Conservation (phyloP, 2,797 vertebrate genomes). For the Brachyrhaphis roseni region DNA sequence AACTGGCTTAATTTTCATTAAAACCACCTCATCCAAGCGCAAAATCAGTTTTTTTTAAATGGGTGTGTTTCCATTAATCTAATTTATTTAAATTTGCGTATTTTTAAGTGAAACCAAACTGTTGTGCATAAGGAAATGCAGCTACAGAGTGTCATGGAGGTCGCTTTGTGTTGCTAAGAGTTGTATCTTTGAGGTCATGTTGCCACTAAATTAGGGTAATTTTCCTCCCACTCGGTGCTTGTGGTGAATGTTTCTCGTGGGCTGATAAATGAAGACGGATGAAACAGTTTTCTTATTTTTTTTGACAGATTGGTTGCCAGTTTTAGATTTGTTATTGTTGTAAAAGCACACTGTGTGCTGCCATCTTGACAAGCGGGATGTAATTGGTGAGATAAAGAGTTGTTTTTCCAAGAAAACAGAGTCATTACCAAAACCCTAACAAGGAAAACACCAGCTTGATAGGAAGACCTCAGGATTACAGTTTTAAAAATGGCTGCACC, state of each 20-base stretch:
- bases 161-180: conserved; percentile 49
- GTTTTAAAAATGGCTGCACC: conserved; percentile 27
- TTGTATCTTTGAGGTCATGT: conserved; percentile 65
- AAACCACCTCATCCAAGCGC: no score
- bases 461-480: conserved; percentile 44
- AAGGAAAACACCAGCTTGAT: conserved; percentile 36
- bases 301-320: conserved; percentile 54
- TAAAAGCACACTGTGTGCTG: conserved; percentile 46
- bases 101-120: no score
- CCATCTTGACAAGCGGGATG: conserved; percentile 46
- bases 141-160: conserved; percentile 22
- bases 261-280: conserved; percentile 53
- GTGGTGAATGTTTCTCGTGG: conserved; percentile 16
- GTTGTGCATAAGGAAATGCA: no score
- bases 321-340: conserved; percentile 40
- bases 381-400: conserved; percentile 47
- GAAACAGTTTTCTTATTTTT: conserved; percentile 49
- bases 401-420: conserved; percentile 35
- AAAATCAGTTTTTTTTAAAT: no score
- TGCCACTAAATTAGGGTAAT: conserved; percentile 51
- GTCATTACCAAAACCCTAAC: conserved; percentile 51
- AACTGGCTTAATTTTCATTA: no score
- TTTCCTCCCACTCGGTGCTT: conserved; percentile 26
- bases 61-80: no score
- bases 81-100: no score